Base-by-base conservation (phyloP, 2,797 vertebrate species). In the Chanos chanos region DNA sequence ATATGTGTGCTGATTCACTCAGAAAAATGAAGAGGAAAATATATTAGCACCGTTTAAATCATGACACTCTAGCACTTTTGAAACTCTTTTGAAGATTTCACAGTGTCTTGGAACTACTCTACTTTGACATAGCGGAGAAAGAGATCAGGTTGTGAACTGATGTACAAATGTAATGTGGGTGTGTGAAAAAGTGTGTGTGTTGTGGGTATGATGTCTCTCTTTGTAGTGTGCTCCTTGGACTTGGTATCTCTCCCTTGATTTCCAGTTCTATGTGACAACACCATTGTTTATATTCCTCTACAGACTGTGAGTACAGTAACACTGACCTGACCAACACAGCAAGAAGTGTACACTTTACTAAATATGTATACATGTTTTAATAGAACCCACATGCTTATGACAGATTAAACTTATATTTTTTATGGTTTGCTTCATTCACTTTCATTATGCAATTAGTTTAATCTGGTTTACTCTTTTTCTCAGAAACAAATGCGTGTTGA, bases 211-310 rank as follows among this genome's bases (percentile, higher is more conserved):
- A 48, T 64, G 5, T 58, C 28, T 61, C 63, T 69, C 51, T 81
- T 73, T 56, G 43, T 75, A 93, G 92, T 95, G 93, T 75, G 87
- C 82, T 3, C 90, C 90, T 19, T 94, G 92, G 92, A 89, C 91
- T 0, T 94, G 94, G 93, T 94, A 94, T 72, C 88, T 94, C 25
- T 91, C 92, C 64, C 76, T 83, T 6, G 93, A 94, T 77, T 92
- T 94, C 76, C 93, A 94, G 71, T 92, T 92, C 74, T 91, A 92
- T 9, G 77, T 85, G 49, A 83, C 78, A 22, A 91, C 88, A 0
- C 91, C 92, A 1, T 31, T 87, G 34, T 47, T 94, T 45, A 44
- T 95, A 68, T 87, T 85, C 52, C 59, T 93, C 22, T 87, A 88
- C 8, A 73, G 83, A 79, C 79, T 85, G 93, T 94, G 81, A 81